Percentiles rank a stretch among this genome's conserved stretches.
Conservation (phyloP, 2,113 vertebrate genomes). For the Callionymus lyra region DNA sequence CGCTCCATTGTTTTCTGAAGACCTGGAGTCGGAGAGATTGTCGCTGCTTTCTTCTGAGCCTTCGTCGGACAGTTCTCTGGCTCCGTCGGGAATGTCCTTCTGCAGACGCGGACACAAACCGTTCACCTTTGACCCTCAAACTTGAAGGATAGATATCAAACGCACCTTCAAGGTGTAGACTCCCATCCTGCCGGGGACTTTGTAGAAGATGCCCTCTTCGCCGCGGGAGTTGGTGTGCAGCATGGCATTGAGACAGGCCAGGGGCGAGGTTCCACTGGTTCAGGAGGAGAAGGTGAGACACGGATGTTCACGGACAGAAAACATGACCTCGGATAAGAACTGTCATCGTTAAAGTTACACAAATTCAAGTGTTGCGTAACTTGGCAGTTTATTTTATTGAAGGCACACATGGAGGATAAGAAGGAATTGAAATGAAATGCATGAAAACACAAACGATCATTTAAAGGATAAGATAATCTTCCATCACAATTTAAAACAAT, state of each 20-base stretch:
- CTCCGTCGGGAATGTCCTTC: conserved; percentile 82
- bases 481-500: no score
- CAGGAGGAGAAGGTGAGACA: conserved; percentile 16
- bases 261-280: conserved; percentile 88
- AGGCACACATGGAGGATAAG: no score
- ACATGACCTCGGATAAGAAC: background rate
- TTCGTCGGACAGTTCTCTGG: conserved; percentile 82
- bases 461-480: no score
- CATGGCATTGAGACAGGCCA: conserved; percentile 98
- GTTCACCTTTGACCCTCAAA: no score
- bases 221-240: conserved; percentile 95
- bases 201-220: conserved; percentile 98
- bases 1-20: conserved; percentile 67
- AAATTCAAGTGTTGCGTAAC: no score
- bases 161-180: conserved; percentile 97
- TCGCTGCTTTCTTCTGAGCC: conserved; percentile 87
- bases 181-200: conserved; percentile 96
- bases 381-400: no score
- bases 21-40: conserved; percentile 76
- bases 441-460: no score
- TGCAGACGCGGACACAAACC: no score
- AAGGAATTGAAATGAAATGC: no score
- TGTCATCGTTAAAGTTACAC: background rate
- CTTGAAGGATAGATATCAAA: background rate
- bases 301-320: background rate